These are phyloP conservation scores for Anthoptus insignis DNA, from an alignment of 2,888 invertebrate species.

Conservation along the genomic window DNA sequence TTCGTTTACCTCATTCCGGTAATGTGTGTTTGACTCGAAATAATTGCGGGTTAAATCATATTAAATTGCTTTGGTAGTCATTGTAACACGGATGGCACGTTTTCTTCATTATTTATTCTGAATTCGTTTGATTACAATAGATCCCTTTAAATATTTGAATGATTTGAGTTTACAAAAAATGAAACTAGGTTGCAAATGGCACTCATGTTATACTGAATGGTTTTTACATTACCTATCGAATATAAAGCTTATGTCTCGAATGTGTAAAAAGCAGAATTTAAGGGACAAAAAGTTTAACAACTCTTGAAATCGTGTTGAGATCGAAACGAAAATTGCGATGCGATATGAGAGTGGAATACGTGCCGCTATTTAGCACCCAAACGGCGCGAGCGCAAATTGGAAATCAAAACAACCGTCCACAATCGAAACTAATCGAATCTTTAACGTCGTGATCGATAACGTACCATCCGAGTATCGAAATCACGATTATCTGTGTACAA, in stretches of 20 bases:
- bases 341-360: conserved; percentile 70
- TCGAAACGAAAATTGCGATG: conserved; percentile 78
- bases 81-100: conserved; percentile 47
- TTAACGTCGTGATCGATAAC: conserved; percentile 84
- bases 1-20: conserved; percentile 69
- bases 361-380: conserved; percentile 84
- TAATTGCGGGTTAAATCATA: conserved; percentile 48
- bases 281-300: conserved; percentile 32
- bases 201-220: neutral
- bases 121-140: conserved; percentile 25
- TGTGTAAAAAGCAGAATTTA: conserved; percentile 23
- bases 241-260: conserved; percentile 13
- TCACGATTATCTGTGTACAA: conserved; percentile 78
- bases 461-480: conserved; percentile 82
- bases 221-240: conserved; percentile 4
- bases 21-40: conserved; percentile 58
- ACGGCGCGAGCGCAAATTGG: conserved; percentile 85
- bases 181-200: neutral
- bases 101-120: conserved; percentile 30
- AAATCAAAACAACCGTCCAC: conserved; percentile 85
- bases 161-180: conserved; percentile 8
- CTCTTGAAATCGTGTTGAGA: conserved; percentile 57
- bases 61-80: conserved; percentile 60
- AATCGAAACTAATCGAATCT: conserved; percentile 83
- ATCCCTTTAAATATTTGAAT: conserved; percentile 1